These are phyloP conservation scores for Lepidurus packardi DNA, from an alignment of 1,140 invertebrate species.

Conservation along the genomic window DNA sequence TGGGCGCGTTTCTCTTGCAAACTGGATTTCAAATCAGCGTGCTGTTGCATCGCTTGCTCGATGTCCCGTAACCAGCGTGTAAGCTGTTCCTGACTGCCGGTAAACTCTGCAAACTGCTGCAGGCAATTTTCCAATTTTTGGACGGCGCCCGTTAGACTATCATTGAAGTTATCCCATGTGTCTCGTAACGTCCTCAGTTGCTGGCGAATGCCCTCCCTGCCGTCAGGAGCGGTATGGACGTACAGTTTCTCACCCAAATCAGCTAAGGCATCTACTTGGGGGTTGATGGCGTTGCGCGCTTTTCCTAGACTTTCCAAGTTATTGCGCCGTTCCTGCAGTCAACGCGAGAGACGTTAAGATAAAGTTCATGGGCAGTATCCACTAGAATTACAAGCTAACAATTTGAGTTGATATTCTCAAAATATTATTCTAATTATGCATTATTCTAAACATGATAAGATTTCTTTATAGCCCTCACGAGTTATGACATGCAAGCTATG, in stretches of 20 bases:
- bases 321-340: constrained; percentile 67
- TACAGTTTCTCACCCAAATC: constrained; percentile 88
- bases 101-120: constrained; percentile 81
- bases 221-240: constrained; percentile 85
- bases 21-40: constrained; percentile 82
- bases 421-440: background rate
- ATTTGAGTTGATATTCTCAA: background rate
- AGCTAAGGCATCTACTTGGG: constrained; percentile 75
- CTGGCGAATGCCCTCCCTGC: constrained; percentile 82
- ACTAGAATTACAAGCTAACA: too few species aligned
- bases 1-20: constrained; percentile 91
- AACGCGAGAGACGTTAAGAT: background rate
- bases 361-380: too few species aligned
- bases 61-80: constrained; percentile 88
- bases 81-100: constrained; percentile 78
- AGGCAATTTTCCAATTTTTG: constrained; percentile 82
- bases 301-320: constrained; percentile 75
- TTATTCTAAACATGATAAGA: constrained; percentile 20
- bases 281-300: constrained; percentile 68
- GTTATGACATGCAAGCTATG: too few species aligned
- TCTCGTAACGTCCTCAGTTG: constrained; percentile 73
- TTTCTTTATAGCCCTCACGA: too few species aligned
- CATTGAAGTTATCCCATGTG: constrained; percentile 79
- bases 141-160: constrained; percentile 68
- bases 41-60: constrained; percentile 81